These are phyloP conservation scores for Amphiprion percula DNA, from an alignment of 2,113 vertebrate species.

Conservation along the genomic window DNA sequence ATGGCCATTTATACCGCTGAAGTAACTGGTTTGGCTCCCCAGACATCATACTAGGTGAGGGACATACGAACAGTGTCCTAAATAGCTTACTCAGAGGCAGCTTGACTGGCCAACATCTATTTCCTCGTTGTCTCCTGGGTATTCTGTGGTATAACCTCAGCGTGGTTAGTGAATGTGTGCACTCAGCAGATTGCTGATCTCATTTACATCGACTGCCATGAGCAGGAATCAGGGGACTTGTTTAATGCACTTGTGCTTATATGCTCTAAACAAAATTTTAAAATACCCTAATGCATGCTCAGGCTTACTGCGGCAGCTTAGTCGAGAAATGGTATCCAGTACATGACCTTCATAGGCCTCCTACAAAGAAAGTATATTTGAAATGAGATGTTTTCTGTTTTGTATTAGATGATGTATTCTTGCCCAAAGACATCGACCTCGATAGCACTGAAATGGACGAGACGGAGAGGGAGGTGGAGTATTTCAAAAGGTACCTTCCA, in stretches of 20 bases:
- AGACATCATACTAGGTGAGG: background rate
- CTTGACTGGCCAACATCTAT: background rate
- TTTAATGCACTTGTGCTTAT: too few species aligned
- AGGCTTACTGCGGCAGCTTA: background rate
- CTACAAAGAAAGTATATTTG: too few species aligned
- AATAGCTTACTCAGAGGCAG: background rate
- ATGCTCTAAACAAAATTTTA: too few species aligned
- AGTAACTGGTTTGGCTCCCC: background rate
- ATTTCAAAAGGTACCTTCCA: slow-evolving; percentile 93
- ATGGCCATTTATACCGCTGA: background rate
- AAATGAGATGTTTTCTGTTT: slow-evolving; percentile 7
- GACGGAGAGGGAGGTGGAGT: slow-evolving; percentile 97
- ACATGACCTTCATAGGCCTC: too few species aligned
- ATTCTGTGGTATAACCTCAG: background rate
- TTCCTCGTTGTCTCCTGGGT: slow-evolving; percentile 19
- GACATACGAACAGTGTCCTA: background rate
- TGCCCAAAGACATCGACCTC: slow-evolving; percentile 98
- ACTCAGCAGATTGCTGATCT: background rate
- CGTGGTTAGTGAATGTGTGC: background rate
- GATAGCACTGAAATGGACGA: slow-evolving; percentile 99
- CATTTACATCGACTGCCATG: too few species aligned
- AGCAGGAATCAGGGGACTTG: too few species aligned
- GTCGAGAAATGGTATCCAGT: background rate
- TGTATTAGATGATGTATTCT: slow-evolving; percentile 95
- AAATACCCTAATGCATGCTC: background rate